Evolutionary conservation across 2,113 vertebrate species (phyloP), one percentile per base, ranked within the genome.

Genomic region (Hyperopisus bebe): DNA sequence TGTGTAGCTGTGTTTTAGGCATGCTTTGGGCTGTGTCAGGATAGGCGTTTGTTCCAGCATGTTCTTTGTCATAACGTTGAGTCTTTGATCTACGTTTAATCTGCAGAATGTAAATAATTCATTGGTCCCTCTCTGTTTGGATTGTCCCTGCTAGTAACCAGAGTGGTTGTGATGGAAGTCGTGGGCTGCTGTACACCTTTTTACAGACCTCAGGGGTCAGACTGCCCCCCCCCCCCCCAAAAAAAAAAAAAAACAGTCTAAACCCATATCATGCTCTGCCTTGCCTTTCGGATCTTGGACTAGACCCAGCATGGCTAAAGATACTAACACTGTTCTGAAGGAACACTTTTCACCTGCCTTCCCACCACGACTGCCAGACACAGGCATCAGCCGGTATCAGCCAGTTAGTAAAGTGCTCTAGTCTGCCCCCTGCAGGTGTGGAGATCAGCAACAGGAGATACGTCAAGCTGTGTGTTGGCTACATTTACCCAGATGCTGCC

Each of bases 81-180:
- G 90, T 89, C n/a, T 70, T 90, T 77, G 87, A 91, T 95, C 93
- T 94, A 91, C 88, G 88, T 94, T 94, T 92, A 93, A 88, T 92
- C 93, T 94, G 95, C 94, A 94, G 92, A 96, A 92, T 95, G 91
- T 96, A 91, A 96, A 96, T 95, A 90, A 95, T 96, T 94, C 92
- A 94, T 92, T 92, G 91, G 91, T 91, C 70, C 89, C 91, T 93
- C 91, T 94, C 48, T 92, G 53, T 90, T 91, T 91, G 89, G 90
- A 91, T 91, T 91, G 93, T 92, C 92, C 93, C 90, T 93, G 92
- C 91, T 92, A 92, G 89, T 92, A 91, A 91, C 39, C 89, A 46
- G 91, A 80, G 90, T 89, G 50, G 87, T 27, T 91, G 89, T 19
- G 90, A 86, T 88, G 31, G 27, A 31, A 27, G 3, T n/a, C 5